Conservation (phyloP, 2,113 vertebrate species). For the Scopus umbretta region DNA sequence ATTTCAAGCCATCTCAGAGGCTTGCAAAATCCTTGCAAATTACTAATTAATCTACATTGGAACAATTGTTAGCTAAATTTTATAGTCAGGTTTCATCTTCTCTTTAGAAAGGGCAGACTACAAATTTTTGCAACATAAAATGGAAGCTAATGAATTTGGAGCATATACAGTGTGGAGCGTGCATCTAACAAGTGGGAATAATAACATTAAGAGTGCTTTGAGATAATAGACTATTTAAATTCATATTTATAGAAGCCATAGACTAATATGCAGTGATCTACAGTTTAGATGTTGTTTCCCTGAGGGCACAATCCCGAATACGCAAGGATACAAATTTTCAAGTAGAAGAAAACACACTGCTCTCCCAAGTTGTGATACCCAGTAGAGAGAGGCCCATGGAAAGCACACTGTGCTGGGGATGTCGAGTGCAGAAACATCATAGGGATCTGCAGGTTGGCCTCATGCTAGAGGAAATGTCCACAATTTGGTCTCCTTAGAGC, state of each 20-base stretch:
- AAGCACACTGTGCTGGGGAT: rapidly evolving
- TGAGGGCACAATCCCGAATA: background rate
- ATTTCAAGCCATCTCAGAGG: conserved; percentile 25
- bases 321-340: background rate
- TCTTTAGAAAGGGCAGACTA: conserved; percentile 60
- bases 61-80: conserved; percentile 60
- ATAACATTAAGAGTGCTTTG: conserved; percentile 61
- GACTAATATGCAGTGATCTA: background rate
- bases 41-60: conserved; percentile 63
- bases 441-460: background rate
- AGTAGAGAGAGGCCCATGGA: background rate
- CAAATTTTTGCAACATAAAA: conserved; percentile 67
- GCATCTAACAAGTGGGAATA: conserved; percentile 62
- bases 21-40: conserved; percentile 34
- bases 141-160: conserved; percentile 66
- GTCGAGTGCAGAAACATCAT: background rate
- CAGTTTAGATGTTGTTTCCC: background rate
- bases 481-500: background rate
- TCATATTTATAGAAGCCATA: conserved; percentile 46
- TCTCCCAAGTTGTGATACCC: background rate
- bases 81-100: conserved; percentile 58
- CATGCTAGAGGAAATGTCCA: rapidly evolving
- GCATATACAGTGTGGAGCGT: conserved; percentile 27
- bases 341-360: background rate
- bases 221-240: conserved; percentile 65